Base-by-base conservation (phyloP, 2,888 invertebrate species). In the Dione vanillae region DNA sequence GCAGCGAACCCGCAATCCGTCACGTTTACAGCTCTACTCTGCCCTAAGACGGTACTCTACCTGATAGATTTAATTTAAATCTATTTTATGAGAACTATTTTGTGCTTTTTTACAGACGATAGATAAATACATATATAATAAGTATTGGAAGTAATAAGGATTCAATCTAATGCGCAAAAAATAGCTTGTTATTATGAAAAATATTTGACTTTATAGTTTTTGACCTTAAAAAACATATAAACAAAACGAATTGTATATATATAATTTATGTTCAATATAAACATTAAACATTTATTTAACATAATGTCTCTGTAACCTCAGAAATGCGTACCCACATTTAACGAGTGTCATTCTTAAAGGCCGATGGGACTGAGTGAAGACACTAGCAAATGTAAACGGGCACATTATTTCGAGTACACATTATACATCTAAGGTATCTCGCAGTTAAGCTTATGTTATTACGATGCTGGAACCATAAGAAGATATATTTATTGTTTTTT, bases 351-450 rank as follows among this genome's bases (percentile, higher is more conserved):
- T 67, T 69, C 62, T 47, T 45, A 64, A 54, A 69, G 64, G 54
- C 7, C 61, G 51, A 45, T 52, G 65, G 43, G 56, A 66, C 73
- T 77, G 74, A 70, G 72, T 69, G 67, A 69, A 71, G 67, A 69
- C 70, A 74, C 69, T 74, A 69, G 66, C 71, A 68, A 72, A 70
- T 69, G 69, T 71, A 77, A 78, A 79, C 77, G 74, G 76, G 76
- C 73, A 70, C 74, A 79, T 78, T 77, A 79, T 77, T 74, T 78
- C 72, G 68, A 78, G 75, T 75, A 73, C 72, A 75, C 72, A 72
- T 77, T 76, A 73, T 70, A 74, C 70, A 74, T 59, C 41, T 71
- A 41, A 66, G 69, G 65, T 16, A 69, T 69, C 49, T 67, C 68
- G 70, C 66, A 71, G 58, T 71, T 74, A 71, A 69, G 65, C 54